A percentile compares a stretch with the other conserved stretches of the same genome.
Evolutionary conservation across 2,888 invertebrate genomes (phyloP).

Genomic region (Chalcosyrphus nemorum): DNA sequence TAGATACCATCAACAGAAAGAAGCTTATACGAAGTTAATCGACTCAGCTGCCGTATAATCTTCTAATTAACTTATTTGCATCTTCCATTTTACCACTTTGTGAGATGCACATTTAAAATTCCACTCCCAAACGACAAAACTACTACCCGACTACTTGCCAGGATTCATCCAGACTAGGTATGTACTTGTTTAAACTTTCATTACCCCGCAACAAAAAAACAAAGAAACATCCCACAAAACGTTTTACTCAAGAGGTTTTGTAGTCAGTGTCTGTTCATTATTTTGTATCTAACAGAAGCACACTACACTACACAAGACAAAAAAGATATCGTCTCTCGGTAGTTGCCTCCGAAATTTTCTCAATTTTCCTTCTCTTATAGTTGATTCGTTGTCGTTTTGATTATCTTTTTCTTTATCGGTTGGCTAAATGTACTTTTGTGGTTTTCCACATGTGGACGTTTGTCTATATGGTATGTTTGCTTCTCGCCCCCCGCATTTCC

Average conservation of each 20-base stretch:
- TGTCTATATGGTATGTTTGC: slow-evolving; percentile 24
- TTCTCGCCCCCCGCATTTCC: too few species aligned
- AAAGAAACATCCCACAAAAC: slow-evolving; percentile 33
- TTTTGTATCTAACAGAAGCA: slow-evolving; percentile 27
- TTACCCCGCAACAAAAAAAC: slow-evolving; percentile 44
- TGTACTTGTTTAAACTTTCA: slow-evolving; percentile 47
- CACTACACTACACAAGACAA: not conserved
- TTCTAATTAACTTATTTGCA: slow-evolving; percentile 54
- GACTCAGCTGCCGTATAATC: slow-evolving; percentile 27
- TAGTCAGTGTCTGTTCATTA: slow-evolving; percentile 15
- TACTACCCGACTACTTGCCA: not conserved
- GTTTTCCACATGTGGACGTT: slow-evolving; percentile 7
- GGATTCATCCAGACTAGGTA: not conserved
- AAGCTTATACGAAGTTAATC: slow-evolving; percentile 27
- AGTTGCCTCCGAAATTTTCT: not conserved
- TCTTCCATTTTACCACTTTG: slow-evolving; percentile 12
- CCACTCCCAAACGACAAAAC: slow-evolving; percentile 32
- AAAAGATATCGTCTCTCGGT: slow-evolving; percentile 19
- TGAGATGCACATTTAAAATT: slow-evolving; percentile 43
- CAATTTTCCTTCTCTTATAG: slow-evolving; percentile 15
- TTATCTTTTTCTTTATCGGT: slow-evolving; percentile 40
- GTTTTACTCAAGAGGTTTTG: slow-evolving; percentile 43
- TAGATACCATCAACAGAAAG: not conserved
- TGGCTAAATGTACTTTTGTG: slow-evolving; percentile 61
- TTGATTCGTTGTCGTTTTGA: slow-evolving; percentile 55